Conservation (phyloP, 2,888 invertebrate species). For the Leucophenga montana region DNA sequence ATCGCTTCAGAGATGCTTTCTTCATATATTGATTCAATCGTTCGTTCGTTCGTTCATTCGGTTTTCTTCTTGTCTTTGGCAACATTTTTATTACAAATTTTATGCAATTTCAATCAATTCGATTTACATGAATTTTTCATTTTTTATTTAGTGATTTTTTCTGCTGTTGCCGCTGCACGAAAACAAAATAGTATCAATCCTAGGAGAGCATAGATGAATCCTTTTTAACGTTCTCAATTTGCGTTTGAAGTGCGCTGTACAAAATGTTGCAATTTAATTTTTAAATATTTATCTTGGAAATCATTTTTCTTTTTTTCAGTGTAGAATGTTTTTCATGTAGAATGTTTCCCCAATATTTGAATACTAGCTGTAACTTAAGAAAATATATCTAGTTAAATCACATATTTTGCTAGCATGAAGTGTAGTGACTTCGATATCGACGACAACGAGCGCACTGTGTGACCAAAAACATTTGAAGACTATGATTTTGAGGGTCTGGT, state of each 20-base stretch:
- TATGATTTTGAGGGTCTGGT: no score
- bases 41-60: neutral
- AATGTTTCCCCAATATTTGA: no score
- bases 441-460: no score
- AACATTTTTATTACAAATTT: constrained; percentile 47
- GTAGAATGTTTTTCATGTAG: no score
- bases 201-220: neutral
- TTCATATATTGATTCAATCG: constrained; percentile 1
- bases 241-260: neutral
- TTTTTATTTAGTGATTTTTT: constrained; percentile 30
- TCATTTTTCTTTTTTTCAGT: no score
- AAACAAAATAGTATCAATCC: constrained; percentile 2
- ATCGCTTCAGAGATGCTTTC: neutral
- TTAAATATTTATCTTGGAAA: no score
- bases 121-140: constrained; percentile 61
- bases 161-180: neutral
- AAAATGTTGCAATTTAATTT: no score
- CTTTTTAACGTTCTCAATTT: neutral
- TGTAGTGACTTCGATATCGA: no score
- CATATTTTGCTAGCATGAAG: no score
- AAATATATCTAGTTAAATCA: no score
- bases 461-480: no score
- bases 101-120: constrained; percentile 65
- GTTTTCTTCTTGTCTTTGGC: constrained; percentile 18
- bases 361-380: no score